A percentile compares a stretch with the other conserved stretches of the same genome.
Conservation (phyloP, 1,140 invertebrate genomes). For the Eumaeus atala region DNA sequence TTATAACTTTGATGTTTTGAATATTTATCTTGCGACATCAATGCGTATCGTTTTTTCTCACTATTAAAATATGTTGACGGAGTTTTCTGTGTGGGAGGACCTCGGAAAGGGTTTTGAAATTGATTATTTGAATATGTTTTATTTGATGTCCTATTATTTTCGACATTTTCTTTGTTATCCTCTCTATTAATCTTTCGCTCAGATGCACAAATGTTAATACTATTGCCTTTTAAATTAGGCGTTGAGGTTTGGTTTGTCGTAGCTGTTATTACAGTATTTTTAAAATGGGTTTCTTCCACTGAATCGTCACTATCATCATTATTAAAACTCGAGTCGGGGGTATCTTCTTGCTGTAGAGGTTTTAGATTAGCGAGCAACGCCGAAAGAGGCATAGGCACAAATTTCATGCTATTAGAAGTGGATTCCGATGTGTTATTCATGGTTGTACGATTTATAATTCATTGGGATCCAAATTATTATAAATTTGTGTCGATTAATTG, state of each 20-base stretch:
- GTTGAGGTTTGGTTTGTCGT: slow-evolving; percentile 31
- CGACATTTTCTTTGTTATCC: slow-evolving; percentile 47
- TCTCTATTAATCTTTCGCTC: slow-evolving; percentile 40
- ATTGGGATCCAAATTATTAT: no score
- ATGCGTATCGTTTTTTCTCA: slow-evolving; percentile 37
- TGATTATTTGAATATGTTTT: slow-evolving; percentile 41
- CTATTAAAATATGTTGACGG: slow-evolving; percentile 25
- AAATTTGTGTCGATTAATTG: no score
- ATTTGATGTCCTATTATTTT: slow-evolving; percentile 30
- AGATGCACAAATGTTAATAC: slow-evolving; percentile 35
- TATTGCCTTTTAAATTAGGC: slow-evolving; percentile 34
- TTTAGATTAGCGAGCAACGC: slow-evolving; percentile 59
- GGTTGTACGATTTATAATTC: slow-evolving; percentile 6
- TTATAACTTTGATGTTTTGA: slow-evolving; percentile 22
- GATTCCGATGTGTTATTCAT: slow-evolving; percentile 58
- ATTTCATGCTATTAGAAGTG: slow-evolving; percentile 59
- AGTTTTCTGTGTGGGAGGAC: slow-evolving; percentile 11
- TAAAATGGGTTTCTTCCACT: slow-evolving; percentile 40
- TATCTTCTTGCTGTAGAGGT: slow-evolving; percentile 41
- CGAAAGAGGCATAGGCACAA: slow-evolving; percentile 65
- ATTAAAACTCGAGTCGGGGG: slow-evolving; percentile 44
- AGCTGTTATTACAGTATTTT: slow-evolving; percentile 25
- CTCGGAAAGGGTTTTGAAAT: slow-evolving; percentile 12
- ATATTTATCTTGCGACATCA: slow-evolving; percentile 36
- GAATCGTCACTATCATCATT: slow-evolving; percentile 49